Evolutionary conservation across 1,140 invertebrate genomes (phyloP).

Genomic region (Cephus cinctus): DNA sequence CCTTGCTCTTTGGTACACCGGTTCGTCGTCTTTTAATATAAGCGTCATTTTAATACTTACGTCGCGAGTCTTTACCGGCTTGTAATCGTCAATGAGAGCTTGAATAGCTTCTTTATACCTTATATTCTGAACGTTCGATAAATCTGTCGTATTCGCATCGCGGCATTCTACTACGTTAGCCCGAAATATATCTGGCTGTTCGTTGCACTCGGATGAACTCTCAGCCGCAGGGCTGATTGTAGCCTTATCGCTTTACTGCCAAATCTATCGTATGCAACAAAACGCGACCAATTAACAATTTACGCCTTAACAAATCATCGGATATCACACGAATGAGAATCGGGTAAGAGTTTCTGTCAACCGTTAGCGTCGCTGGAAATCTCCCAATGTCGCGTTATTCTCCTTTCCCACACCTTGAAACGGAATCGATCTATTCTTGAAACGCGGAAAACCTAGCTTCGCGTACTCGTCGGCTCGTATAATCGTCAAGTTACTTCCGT

Average conservation of each 20-base stretch:
- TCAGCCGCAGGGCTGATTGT: no score
- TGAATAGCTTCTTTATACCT: no score
- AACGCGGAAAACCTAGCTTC: constrained; percentile 9
- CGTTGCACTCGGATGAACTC: no score
- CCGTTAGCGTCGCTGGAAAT: constrained; percentile 3
- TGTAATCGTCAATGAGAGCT: constrained; percentile 3
- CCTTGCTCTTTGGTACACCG: constrained; percentile 4
- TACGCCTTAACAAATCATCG: constrained; percentile 6
- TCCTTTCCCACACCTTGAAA: constrained; percentile 12
- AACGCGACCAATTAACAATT: constrained; percentile 5
- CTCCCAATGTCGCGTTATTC: constrained; percentile 7
- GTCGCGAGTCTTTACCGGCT: not conserved
- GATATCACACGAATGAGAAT: constrained; percentile 7
- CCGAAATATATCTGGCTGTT: no score
- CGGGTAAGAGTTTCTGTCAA: constrained; percentile 7
- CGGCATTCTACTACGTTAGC: no score
- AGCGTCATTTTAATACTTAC: constrained; percentile 4
- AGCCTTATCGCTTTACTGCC: no score
- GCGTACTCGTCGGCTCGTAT: constrained; percentile 14
- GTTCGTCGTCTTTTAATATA: constrained; percentile 6
- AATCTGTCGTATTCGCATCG: no score
- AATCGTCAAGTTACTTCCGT: constrained; percentile 12
- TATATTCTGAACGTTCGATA: no score
- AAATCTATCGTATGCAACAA: no score
- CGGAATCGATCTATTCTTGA: constrained; percentile 5